Evolutionary conservation across 2,797 vertebrate genomes (phyloP), one percentile per base, ranked within the genome.

Genomic region (Chelon labrosus): DNA sequence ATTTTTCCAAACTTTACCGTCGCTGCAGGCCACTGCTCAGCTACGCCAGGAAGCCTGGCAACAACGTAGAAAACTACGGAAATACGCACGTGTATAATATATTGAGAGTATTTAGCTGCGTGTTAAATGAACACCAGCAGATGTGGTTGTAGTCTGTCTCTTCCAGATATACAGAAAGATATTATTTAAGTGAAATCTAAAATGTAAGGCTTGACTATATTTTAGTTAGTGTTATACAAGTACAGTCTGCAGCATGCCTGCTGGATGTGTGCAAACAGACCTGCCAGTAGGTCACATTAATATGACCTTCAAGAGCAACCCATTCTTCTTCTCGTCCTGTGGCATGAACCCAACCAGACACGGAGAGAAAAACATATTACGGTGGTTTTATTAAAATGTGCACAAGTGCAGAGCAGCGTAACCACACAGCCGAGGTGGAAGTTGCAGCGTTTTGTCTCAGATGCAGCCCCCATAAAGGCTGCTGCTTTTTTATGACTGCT

Each of bases 401-500:
- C 38, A 38, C 11, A 19, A 27, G 39, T 46, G 25, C 53, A 59
- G 52, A 74, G 42, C 49, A 51, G 46, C 10, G 2, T 5, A 57
- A 60, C 22, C 47, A 31, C 20, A 37, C 41, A 59, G 46, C 55
- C 42, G 35, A 9, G 17, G 10, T 31, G 20, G 41, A 66, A 59
- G 22, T 53, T 73, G 57, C 50, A 69, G 65, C 5, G 5, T 77
- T 74, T 49, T 16, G 38, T 63, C 77, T 83, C 56, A 57, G 73
- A 73, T 76, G 62, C 76, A 82, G 60, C 70, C 44, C 63, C 75
- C 42, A 42, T 41, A 68, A 54, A 11, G 35, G 44, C 74, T 75
- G 60, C 58, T 71, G 64, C 78, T 79, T 81, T 89, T 86, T 89
- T 77, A 78, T 82, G 80, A 80, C 71, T 73, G 83, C 88, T 91